Conservation (phyloP, 2,888 invertebrate species). For the Tricholauxania praeusta region DNA sequence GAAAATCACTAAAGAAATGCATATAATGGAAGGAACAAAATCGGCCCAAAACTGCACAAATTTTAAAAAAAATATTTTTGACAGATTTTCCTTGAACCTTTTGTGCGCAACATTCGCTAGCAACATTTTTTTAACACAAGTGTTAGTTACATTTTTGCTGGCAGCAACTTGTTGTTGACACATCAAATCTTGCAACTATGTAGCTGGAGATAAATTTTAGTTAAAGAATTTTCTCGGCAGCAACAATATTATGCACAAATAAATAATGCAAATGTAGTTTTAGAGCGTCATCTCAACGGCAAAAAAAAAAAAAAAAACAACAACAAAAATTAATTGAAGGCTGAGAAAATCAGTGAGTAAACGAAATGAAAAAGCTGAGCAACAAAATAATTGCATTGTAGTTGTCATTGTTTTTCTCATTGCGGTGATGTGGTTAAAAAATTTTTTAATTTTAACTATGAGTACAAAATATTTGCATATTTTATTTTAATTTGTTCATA, state of each 20-base stretch:
- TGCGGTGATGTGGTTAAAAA: constrained; percentile 30
- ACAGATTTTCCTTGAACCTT: no score
- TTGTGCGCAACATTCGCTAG: no score
- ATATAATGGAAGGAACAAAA: no score
- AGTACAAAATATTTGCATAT: constrained; percentile 30
- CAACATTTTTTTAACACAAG: no score
- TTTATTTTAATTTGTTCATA: no score
- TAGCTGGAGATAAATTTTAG: background rate
- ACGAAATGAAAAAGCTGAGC: constrained; percentile 43
- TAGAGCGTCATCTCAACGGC: constrained; percentile 28
- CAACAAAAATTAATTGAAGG: constrained; percentile 54
- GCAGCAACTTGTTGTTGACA: constrained; percentile 2
- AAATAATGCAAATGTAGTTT: constrained; percentile 32
- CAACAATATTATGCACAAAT: no score
- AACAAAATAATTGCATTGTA: background rate
- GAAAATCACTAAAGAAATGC: no score
- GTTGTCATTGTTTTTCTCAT: constrained; percentile 14
- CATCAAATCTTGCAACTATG: background rate
- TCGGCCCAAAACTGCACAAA: no score
- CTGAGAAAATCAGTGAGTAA: constrained; percentile 63
- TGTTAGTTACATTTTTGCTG: no score
- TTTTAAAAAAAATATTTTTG: no score
- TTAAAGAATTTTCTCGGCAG: no score
- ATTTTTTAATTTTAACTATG: constrained; percentile 17
- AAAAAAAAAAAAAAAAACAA: constrained; percentile 41